Evolutionary conservation across 2,888 invertebrate genomes (phyloP), one percentile per base, ranked within the genome.

Genomic region (Scaptomyza reducta): DNA sequence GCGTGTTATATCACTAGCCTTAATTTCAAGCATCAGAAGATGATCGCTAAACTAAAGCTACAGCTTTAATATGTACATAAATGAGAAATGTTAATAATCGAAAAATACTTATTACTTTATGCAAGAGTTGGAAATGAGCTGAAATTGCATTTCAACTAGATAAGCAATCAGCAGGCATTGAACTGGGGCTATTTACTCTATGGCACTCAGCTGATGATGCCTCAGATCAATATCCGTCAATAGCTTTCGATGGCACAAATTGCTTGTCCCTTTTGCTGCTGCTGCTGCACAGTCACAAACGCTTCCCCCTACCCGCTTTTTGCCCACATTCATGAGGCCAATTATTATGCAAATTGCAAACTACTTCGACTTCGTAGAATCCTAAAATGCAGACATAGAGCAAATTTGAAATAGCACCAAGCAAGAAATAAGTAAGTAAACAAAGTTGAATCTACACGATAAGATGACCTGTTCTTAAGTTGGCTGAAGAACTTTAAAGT

Each of bases 321-420:
- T 46, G 64, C 40, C 49, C 63, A 9, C 71, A 69, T 74, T 69
- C 75, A 70, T 65, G 83, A 63, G 70, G 74, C 78, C 87, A 88
- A 87, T 88, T 88, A 86, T 86, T 88, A 88, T 88, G 88, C 82
- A 88, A 88, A 88, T 88, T 79, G 73, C 72, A 68, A 72, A 77
- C 59, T 65, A 64, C 79, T 57, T 57, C 61, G 42, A 66, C 49
- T 74, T 58, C 53, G 31, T 27, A 27, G 7, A 74, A 56, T 70
- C 22, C 67, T 62, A 56, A 70, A 76, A 61, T 61, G 67, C 74
- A 76, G 70, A 75, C 79, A 63, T 71, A 69, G 58, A 79, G 67
- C 73, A 56, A 72, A 72, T 70, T 70, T 70, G 62, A 82, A 80
- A 82, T 64, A 70, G 54, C 73, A 77, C 27, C 58, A 55, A 18